Evolutionary conservation across 2,888 invertebrate species (phyloP).

Genomic region (Plagodis dolabraria): DNA sequence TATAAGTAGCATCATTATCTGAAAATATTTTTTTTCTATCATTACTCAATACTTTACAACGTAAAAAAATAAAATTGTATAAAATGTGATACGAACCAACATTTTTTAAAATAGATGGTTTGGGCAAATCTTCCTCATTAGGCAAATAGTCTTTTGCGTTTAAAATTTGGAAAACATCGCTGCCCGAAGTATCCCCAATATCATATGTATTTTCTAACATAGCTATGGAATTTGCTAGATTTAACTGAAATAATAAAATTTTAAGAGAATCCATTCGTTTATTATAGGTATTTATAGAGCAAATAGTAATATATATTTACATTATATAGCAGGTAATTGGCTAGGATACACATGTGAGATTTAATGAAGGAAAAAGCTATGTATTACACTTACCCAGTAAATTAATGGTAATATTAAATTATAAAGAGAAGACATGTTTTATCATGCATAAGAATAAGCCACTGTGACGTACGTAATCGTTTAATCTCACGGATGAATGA

Average conservation of each 20-base stretch:
- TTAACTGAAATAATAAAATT: conserved; percentile 8
- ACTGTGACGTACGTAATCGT: conserved; percentile 22
- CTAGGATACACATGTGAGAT: too few species aligned
- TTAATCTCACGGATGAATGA: conserved; percentile 63
- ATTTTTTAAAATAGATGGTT: conserved; percentile 52
- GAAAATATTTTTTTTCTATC: conserved; percentile 28
- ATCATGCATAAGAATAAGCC: neutral
- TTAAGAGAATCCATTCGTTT: too few species aligned
- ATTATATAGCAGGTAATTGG: too few species aligned
- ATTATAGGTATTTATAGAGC: too few species aligned
- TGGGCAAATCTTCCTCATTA: conserved; percentile 60
- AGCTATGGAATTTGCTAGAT: conserved; percentile 6
- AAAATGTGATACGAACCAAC: conserved; percentile 49
- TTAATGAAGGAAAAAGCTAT: neutral
- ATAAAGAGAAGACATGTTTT: conserved; percentile 6
- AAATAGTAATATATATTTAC: too few species aligned
- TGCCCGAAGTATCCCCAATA: conserved; percentile 47
- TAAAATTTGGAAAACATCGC: conserved; percentile 59
- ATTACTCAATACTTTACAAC: neutral
- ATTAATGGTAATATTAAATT: conserved; percentile 36
- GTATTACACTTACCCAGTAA: conserved; percentile 43
- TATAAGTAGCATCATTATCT: conserved; percentile 66
- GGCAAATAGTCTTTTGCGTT: conserved; percentile 64
- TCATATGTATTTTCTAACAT: conserved; percentile 8
- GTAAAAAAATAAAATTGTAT: too few species aligned